These are phyloP conservation scores for Atopsyche davidsoni DNA, from an alignment of 1,140 invertebrate genomes.

Conservation along the genomic window DNA sequence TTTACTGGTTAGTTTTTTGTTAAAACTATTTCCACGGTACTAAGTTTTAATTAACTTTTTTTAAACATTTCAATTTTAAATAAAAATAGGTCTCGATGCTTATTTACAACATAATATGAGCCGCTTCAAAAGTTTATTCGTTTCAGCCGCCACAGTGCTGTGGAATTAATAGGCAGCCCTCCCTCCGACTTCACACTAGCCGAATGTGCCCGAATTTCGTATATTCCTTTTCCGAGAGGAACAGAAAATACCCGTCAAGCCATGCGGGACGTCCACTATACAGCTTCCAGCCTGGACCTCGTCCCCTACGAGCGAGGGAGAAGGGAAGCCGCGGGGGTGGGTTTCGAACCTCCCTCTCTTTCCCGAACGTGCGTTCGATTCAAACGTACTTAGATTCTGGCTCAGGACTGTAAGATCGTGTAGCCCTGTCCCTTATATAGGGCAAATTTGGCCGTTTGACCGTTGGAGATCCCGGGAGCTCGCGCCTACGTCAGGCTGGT, in stretches of 20 bases:
- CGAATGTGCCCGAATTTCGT: constrained; percentile 13
- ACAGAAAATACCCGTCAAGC: constrained; percentile 30
- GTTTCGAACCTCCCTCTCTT: constrained; percentile 20
- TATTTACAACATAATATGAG: too few relatives aligned
- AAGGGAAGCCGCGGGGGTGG: neutral
- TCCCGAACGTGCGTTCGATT: constrained; percentile 29
- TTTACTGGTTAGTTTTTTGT: too few relatives aligned
- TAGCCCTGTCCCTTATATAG: constrained; percentile 7
- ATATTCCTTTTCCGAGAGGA: constrained; percentile 26
- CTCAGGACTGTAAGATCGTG: constrained; percentile 21
- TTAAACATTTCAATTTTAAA: too few relatives aligned
- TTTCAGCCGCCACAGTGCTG: too few relatives aligned
- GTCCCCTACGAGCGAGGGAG: neutral
- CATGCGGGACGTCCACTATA: constrained; percentile 31
- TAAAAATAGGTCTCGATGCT: too few relatives aligned
- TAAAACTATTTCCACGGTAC: too few relatives aligned
- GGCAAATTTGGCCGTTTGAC: constrained; percentile 18
- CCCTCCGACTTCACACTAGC: too few relatives aligned
- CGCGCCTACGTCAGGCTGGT: constrained; percentile 5
- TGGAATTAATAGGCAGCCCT: too few relatives aligned
- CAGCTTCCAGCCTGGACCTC: constrained; percentile 4
- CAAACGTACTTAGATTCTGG: constrained; percentile 25
- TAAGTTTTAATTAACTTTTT: too few relatives aligned
- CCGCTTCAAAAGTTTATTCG: too few relatives aligned
- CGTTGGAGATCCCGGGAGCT: neutral